These are phyloP conservation scores for Agrilus cyanescens DNA, from an alignment of 2,888 invertebrate species.

Conservation along the genomic window DNA sequence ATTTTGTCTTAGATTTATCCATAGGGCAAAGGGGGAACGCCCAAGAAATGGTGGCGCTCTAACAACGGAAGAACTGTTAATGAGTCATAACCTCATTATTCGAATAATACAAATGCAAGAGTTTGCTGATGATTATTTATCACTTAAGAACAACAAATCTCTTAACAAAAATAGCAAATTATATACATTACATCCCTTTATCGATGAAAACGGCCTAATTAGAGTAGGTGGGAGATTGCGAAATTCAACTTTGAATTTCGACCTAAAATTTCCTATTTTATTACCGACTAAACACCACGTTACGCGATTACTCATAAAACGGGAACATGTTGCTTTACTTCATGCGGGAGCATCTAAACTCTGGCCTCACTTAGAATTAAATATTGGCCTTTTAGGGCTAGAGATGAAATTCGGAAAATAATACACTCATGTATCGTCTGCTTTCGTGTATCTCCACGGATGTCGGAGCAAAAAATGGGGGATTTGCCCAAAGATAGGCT, in stretches of 20 bases:
- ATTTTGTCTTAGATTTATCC: conserved; percentile 1
- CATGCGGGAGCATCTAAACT: conserved; percentile 13
- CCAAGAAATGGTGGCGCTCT: not conserved
- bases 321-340: conserved; percentile 11
- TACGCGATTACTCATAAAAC: conserved; percentile 11
- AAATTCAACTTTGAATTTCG: conserved; percentile 12
- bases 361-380: conserved; percentile 13
- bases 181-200: conserved; percentile 12
- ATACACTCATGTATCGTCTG: conserved; percentile 13
- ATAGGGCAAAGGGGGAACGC: not conserved
- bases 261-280: conserved; percentile 15
- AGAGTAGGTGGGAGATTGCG: conserved; percentile 14
- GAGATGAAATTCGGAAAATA: conserved; percentile 11
- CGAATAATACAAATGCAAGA: too few relatives aligned
- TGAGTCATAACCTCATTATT: not conserved
- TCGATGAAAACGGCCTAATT: conserved; percentile 10
- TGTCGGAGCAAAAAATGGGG: conserved; percentile 8
- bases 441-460: conserved; percentile 7
- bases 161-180: conserved; percentile 7
- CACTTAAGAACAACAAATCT: not conserved
- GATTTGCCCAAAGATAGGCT: conserved; percentile 7
- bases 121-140: too few relatives aligned
- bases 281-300: conserved; percentile 11
- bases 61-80: not conserved
- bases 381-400: conserved; percentile 16